These are phyloP conservation scores for Teleiodes luculella DNA, from an alignment of 2,888 invertebrate genomes.

Conservation along the genomic window DNA sequence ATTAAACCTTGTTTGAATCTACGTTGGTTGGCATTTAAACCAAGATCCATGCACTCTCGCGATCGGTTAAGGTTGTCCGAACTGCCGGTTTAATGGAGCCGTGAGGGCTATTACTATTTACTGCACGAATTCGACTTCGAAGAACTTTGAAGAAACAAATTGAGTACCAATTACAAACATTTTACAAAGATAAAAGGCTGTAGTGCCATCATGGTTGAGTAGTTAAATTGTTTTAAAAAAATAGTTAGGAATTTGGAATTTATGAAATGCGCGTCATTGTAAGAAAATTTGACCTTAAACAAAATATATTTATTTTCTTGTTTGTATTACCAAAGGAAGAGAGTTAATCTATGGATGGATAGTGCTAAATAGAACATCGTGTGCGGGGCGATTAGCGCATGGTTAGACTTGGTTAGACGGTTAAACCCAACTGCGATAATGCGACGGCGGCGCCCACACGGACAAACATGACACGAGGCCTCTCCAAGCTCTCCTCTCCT, in stretches of 20 bases:
- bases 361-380: no score
- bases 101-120: constrained; percentile 8
- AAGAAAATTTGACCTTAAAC: no score
- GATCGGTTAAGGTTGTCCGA: background rate
- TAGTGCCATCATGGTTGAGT: background rate
- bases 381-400: no score
- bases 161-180: constrained; percentile 2
- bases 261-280: no score
- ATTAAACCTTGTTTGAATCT: background rate
- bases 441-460: no score
- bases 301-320: no score
- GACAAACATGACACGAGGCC: no score
- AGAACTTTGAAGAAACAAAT: constrained; percentile 7
- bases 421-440: no score
- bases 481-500: no score
- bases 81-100: background rate
- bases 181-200: background rate
- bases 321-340: no score
- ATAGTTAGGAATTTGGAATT: background rate
- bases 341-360: no score
- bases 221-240: background rate
- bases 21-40: background rate
- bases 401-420: no score
- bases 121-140: constrained; percentile 7
- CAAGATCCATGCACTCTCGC: background rate